Evolutionary conservation across 2,888 invertebrate genomes (phyloP), one percentile per base, ranked within the genome.

Genomic region (Neuroscelio doddi): DNA sequence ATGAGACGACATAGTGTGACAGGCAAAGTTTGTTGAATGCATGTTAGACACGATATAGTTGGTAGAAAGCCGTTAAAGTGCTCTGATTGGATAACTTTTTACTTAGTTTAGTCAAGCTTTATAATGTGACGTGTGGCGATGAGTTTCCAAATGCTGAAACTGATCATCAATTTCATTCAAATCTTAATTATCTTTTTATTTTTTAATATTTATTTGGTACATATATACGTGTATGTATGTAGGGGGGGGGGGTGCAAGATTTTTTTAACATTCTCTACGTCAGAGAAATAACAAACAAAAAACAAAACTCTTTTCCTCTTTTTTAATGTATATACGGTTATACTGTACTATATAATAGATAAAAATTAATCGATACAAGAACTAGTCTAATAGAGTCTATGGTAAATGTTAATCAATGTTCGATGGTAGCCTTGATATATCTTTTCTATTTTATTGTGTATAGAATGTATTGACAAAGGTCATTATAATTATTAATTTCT

Each of bases 331-430:
- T 46, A 21, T 46, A 52, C 27, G 51, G 26, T n/a, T 38, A 14
- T 10, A 16, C 36, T 9, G 9, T 21, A 16, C n/a, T 21, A 9
- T 52, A 45, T 34, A 52, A 29, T 59, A 46, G 39, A 59, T 46
- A 46, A 51, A 59, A 52, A 45, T 58, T 61, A 42, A 61, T 61
- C 59, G 47, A 53, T 59, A 52, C 4, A 27, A 53, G 29, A 61
- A 9, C 15, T 59, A 52, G 52, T 47, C 26, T 52, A 59, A 52
- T 51, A 49, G n/a, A n/a, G 44, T 30, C 34, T 42, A 42, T 61
- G 42, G 47, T 14, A 53, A 52, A 52, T 53, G 47, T 53, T 52
- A 61, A 61, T 61, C 52, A 61, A 52, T 53, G 47, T 49, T 53
- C 53, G 47, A 61, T 51, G 41, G 42, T 45, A 32, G 16, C 51